Base-by-base conservation (phyloP, 1,140 invertebrate genomes). In the Ditylenchus dipsaci region DNA sequence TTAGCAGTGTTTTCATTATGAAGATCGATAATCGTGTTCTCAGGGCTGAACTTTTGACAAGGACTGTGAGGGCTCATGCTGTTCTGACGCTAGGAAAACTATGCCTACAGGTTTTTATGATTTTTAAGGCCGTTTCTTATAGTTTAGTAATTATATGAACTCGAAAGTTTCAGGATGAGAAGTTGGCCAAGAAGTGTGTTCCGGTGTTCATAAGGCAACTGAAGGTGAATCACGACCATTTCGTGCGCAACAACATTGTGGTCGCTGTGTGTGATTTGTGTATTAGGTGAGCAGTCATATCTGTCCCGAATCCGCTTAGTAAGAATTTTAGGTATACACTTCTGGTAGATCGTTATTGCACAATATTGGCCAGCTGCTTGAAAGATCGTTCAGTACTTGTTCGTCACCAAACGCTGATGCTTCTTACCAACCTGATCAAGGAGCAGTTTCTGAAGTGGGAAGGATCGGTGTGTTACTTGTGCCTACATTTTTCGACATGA, bases 301-400 rank as follows among this genome's bases (percentile, higher is more conserved):
- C 17, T 61, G 19, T 21, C 17, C 29, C 59, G n/a, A n/a, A n/a
- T n/a, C n/a, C n/a, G n/a, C n/a, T n/a, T n/a, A n/a, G n/a, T n/a
- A n/a, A n/a, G n/a, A n/a, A n/a, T n/a, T n/a, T 17, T 72, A 85
- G 84, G 62, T 84, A 85, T 71, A 84, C 84, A 1, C 82, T 81
- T 13, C 67, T 82, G 21, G 83, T 84, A 8, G 83, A 85, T 65
- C 69, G 70, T 11, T 84, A 85, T 68, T 74, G 84, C 8, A 60
- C 78, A 17, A 83, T 78, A 67, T 81, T 85, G 66, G 79, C 84
- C 21, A 68, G 79, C 5, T 84, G 84, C 75, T 69, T 85, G 38
- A 80, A 82, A 43, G 84, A 85, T 71, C 65, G 68, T 0, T 77
- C 76, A 23, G 73, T 82, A 8, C 68, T 85, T 17, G 79, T 85